Conservation (phyloP, 2,888 invertebrate genomes). For the Cactoblastis cactorum region DNA sequence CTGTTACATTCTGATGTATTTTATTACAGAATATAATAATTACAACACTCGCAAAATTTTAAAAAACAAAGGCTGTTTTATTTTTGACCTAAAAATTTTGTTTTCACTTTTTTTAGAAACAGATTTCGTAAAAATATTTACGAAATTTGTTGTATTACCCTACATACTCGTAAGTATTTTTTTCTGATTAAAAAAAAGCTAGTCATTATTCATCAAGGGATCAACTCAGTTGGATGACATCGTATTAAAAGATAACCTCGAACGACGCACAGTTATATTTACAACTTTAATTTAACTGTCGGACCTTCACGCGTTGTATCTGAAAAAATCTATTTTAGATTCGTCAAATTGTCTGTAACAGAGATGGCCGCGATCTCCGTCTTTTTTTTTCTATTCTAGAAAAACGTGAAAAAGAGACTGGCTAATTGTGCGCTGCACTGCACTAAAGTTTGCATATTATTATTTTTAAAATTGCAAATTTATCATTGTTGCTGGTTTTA, state of each 20-base stretch:
- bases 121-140: background rate
- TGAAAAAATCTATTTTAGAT: background rate
- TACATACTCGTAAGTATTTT: background rate
- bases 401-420: background rate
- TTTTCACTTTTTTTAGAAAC: background rate
- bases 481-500: too few species aligned
- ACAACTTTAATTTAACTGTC: background rate
- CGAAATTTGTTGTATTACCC: background rate
- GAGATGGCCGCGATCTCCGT: background rate
- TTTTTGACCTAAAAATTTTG: background rate
- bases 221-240: background rate
- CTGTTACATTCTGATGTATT: background rate
- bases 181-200: background rate
- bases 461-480: too few species aligned
- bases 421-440: too few species aligned
- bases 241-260: conserved; percentile 7
- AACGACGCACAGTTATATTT: background rate
- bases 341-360: background rate
- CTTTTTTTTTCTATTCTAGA: background rate
- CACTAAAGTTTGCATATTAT: too few species aligned
- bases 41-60: background rate
- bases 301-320: conserved; percentile 5
- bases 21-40: background rate
- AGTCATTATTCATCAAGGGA: background rate
- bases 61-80: background rate